Evolutionary conservation across 1,140 invertebrate genomes (phyloP).

Genomic region (Neodiprion lecontei): DNA sequence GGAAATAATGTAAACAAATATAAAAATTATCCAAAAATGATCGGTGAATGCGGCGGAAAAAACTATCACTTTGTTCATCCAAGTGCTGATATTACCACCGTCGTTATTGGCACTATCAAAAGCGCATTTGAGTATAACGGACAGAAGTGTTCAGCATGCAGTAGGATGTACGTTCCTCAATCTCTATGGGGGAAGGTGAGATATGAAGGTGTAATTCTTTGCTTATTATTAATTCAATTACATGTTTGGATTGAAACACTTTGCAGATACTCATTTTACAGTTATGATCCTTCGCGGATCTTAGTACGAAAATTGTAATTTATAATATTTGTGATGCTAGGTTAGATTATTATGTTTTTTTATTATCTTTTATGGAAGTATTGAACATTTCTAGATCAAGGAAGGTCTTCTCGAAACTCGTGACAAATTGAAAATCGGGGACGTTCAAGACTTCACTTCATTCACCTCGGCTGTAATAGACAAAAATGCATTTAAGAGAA

Average conservation of each 20-base stretch:
- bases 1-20: constrained; percentile 89
- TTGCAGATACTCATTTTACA: constrained; percentile 20
- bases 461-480: constrained; percentile 98
- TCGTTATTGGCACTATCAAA: constrained; percentile 84
- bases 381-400: constrained; percentile 67
- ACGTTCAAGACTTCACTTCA: constrained; percentile 81
- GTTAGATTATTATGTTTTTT: too few relatives aligned
- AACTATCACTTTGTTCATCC: constrained; percentile 98
- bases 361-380: too few relatives aligned
- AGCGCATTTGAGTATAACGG: constrained; percentile 96
- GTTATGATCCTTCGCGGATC: constrained; percentile 7
- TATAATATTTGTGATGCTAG: not conserved
- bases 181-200: constrained; percentile 85
- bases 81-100: constrained; percentile 84
- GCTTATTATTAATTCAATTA: not conserved
- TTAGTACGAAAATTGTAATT: not conserved
- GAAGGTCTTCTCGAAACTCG: constrained; percentile 72
- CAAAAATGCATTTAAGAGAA: constrained; percentile 89
- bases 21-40: constrained; percentile 89
- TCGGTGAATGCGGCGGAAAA: constrained; percentile 98
- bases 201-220: not conserved
- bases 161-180: constrained; percentile 92
- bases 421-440: constrained; percentile 82
- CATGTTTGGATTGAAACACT: constrained; percentile 11
- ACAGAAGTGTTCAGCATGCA: constrained; percentile 99